Base-by-base conservation (phyloP, 2,797 vertebrate genomes). In the Aselliscus stoliczkanus region DNA sequence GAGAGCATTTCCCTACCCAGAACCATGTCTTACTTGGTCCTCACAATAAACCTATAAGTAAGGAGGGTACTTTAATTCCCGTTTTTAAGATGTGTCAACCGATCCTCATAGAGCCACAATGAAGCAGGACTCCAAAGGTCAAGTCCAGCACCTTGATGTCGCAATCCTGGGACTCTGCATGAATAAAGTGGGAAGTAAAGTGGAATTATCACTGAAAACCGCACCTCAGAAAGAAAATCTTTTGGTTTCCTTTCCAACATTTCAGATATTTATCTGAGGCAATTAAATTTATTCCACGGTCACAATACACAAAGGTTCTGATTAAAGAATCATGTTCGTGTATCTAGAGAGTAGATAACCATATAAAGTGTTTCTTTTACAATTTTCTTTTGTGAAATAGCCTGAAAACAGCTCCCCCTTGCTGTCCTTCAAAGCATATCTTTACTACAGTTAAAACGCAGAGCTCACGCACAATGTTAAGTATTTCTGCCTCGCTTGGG, bases 361-460 rank as follows among this genome's bases (percentile, higher is more conserved):
- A 10, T 39, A 58, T 3, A 12, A 64, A 82, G 52, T 20, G 7
- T 27, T 29, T 44, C 2, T 10, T 20, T 3, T 20, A 42, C 42
- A 6, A 23, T 29, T 18, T 31, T 20, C 21, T 10, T 34, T n/a
- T 42, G 4, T 18, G n/a, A 72, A 76, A 58, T 34, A 39, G 47
- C 67, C 81, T 64, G 76, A 62, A 81, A 95, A 96, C 81, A 97
- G 88, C 92, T 75, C 95, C 90, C 93, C 34, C 95, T 96, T 65
- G 87, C 80, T 17, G 93, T 64, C 8, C 12, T 73, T n/a, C 0
- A 0, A 70, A 88, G 44, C 5, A 9, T 17, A 27, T 4, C 17
- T 76, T 80, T 29, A 4, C 44, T 54, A 14, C 39, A 70, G n/a
- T 76, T 80, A 56, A 90, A 39, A 13, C 15, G 15, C 34, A 1